Percentiles rank a stretch among this genome's conserved stretches.
These are phyloP conservation scores for Thymelicus acteon DNA, from an alignment of 2,888 invertebrate species.

Conservation along the genomic window DNA sequence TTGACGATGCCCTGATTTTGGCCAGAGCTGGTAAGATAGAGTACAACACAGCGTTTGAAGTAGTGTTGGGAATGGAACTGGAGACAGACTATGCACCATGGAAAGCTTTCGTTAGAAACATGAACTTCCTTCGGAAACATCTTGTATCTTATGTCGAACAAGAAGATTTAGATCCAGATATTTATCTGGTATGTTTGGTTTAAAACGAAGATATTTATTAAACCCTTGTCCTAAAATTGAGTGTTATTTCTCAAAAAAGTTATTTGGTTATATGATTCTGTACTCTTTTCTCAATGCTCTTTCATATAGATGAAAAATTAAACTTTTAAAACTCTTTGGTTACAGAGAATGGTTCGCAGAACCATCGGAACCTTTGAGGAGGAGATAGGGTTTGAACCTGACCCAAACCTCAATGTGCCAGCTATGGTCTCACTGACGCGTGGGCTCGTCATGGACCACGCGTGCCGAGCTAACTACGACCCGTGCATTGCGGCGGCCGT, in stretches of 20 bases:
- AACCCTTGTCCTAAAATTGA: too few relatives aligned
- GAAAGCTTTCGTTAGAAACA: constrained; percentile 81
- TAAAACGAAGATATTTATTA: too few relatives aligned
- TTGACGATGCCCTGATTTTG: constrained; percentile 90
- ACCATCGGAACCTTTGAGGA: constrained; percentile 60
- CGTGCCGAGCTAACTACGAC: constrained; percentile 66
- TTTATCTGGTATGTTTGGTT: constrained; percentile 65
- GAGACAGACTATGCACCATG: constrained; percentile 91
- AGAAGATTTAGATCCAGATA: constrained; percentile 66
- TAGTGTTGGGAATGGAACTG: constrained; percentile 88
- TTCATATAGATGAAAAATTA: too few relatives aligned
- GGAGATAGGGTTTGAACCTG: constrained; percentile 65
- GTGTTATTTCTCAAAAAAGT: too few relatives aligned
- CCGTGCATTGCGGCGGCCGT: constrained; percentile 76
- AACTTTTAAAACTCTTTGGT: constrained; percentile 1
- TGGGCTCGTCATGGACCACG: constrained; percentile 77
- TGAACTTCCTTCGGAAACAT: constrained; percentile 70
- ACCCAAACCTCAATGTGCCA: constrained; percentile 55
- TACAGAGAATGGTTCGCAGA: constrained; percentile 70
- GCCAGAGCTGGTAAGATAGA: constrained; percentile 87
- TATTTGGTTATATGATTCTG: too few relatives aligned
- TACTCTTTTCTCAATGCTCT: too few relatives aligned
- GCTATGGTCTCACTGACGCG: constrained; percentile 67
- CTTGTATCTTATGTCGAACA: constrained; percentile 59
- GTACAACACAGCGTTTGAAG: constrained; percentile 87